Evolutionary conservation across 2,113 vertebrate genomes (phyloP).

Genomic region (Neopipo cinnamomea): DNA sequence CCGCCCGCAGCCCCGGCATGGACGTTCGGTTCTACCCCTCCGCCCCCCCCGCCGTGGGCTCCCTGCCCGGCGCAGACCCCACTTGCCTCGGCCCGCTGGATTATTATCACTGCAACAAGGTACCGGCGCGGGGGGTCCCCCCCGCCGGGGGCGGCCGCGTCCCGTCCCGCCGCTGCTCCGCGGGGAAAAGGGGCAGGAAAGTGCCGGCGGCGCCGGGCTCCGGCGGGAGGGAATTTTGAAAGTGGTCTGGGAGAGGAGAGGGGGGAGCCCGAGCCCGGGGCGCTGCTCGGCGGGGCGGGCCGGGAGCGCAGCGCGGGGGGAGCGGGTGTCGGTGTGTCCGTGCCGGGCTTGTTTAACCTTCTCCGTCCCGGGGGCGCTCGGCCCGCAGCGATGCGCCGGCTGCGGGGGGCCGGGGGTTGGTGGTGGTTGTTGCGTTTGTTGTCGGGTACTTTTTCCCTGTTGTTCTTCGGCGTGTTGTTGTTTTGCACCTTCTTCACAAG

Average conservation of each 20-base stretch:
- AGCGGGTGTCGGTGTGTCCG: neutral
- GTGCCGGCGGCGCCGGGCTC: neutral
- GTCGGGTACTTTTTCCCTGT: neutral
- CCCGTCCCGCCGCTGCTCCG: neutral
- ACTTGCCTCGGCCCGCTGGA: constrained; percentile 89
- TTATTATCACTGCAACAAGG: constrained; percentile 98
- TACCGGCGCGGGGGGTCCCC: constrained; percentile 60
- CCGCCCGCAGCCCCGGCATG: constrained; percentile 80
- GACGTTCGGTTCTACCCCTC: constrained; percentile 95
- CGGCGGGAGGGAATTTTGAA: constrained; percentile 69
- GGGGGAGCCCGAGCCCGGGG: neutral
- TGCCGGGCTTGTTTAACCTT: neutral
- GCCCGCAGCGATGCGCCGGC: neutral
- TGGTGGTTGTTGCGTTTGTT: neutral
- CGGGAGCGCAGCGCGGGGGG: neutral
- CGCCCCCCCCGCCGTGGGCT: constrained; percentile 91
- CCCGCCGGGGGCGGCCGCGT: neutral
- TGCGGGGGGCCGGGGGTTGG: too few species aligned
- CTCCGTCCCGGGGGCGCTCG: neutral
- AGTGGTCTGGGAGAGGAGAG: constrained; percentile 21
- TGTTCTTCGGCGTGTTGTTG: neutral
- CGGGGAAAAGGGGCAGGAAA: neutral
- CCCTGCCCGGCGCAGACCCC: constrained; percentile 89
- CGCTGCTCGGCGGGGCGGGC: neutral
- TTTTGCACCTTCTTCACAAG: neutral